Evolutionary conservation across 64 coral and sea anemone species (phyloP).

Genomic region (Dendronephthya gigantea): DNA sequence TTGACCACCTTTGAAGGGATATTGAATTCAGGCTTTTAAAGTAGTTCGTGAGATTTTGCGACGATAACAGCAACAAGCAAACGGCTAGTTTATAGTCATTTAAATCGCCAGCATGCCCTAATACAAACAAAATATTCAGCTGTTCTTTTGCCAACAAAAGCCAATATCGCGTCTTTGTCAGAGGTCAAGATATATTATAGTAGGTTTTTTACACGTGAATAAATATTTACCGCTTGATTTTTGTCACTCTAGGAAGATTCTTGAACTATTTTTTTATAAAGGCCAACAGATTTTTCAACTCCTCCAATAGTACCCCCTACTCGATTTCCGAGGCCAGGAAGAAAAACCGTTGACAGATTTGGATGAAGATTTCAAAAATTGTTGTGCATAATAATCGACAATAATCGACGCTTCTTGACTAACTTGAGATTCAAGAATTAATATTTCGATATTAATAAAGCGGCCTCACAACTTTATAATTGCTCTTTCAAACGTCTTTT

Average conservation of each 20-base stretch:
- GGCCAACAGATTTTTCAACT: not conserved
- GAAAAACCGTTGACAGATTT: not conserved
- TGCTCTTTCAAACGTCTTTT: too few relatives aligned
- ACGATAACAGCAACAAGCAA: not conserved
- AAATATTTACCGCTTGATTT: not conserved
- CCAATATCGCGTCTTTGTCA: not conserved
- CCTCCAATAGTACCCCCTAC: not conserved
- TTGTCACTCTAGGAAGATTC: not conserved
- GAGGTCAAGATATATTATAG: not conserved
- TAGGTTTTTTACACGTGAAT: not conserved
- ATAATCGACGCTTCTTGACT: not conserved
- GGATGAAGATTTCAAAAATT: not conserved
- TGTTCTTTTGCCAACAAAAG: not conserved
- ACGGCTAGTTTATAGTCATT: not conserved
- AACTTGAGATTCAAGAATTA: too few relatives aligned
- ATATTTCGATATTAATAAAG: not conserved
- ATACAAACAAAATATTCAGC: not conserved
- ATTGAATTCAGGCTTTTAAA: not conserved
- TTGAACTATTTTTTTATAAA: not conserved
- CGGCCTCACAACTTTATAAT: not conserved
- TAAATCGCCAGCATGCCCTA: not conserved
- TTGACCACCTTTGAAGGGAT: not conserved
- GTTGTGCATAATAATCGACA: not conserved
- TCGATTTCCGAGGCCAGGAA: not conserved
- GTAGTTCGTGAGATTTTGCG: not conserved